Conservation (phyloP, 2,797 vertebrate genomes). For the Chelon labrosus region DNA sequence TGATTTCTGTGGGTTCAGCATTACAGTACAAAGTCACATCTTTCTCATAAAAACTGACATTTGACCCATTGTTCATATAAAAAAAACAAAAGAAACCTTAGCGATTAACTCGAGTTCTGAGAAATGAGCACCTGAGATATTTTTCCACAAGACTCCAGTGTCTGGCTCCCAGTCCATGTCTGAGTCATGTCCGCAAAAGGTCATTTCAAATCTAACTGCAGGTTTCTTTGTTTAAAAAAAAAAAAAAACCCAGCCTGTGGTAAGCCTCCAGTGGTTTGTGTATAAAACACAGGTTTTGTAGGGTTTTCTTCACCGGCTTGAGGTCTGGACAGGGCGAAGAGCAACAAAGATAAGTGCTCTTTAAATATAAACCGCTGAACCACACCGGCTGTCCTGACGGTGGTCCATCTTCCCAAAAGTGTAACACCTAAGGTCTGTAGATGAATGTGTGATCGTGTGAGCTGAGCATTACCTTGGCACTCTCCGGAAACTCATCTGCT, state of each 20-base stretch:
- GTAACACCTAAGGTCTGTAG: slow-evolving; percentile 24
- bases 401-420: slow-evolving; percentile 31
- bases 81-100: neutral
- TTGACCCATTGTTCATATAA: neutral
- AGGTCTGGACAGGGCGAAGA: slow-evolving; percentile 51
- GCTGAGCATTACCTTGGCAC: slow-evolving; percentile 87
- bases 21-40: neutral
- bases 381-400: slow-evolving; percentile 18
- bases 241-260: slow-evolving; percentile 30
- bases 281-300: slow-evolving; percentile 44
- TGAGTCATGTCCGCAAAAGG: slow-evolving; percentile 30
- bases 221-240: slow-evolving; percentile 54
- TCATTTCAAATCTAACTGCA: slow-evolving; percentile 50
- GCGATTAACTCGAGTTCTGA: slow-evolving; percentile 11
- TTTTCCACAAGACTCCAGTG: neutral
- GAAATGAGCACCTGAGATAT: neutral
- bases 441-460: slow-evolving; percentile 18
- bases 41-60: neutral
- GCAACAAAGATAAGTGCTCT: slow-evolving; percentile 46
- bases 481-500: slow-evolving; percentile 92
- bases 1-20: neutral
- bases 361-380: slow-evolving; percentile 49
- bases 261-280: slow-evolving; percentile 26
- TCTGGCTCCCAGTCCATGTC: slow-evolving; percentile 8
- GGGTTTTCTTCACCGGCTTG: slow-evolving; percentile 30